These are phyloP conservation scores for Esox masquinongy DNA, from an alignment of 2,797 vertebrate genomes.

Conservation along the genomic window DNA sequence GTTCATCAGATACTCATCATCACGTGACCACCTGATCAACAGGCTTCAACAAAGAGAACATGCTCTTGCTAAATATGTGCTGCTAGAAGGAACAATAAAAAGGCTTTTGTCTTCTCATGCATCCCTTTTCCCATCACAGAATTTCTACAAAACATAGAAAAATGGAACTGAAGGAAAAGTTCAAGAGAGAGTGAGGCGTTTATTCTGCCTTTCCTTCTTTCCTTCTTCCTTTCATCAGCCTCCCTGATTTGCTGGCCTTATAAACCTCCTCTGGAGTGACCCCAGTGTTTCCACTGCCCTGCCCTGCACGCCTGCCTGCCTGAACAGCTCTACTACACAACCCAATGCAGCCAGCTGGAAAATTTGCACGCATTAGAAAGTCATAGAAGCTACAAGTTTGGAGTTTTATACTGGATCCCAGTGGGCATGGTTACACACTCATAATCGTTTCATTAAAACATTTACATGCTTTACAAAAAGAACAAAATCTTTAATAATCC, in stretches of 20 bases:
- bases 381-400: background rate
- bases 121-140: background rate
- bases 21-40: background rate
- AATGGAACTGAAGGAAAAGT: constrained; percentile 7
- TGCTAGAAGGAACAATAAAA: background rate
- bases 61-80: background rate
- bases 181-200: background rate
- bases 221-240: background rate
- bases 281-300: background rate
- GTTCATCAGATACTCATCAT: background rate
- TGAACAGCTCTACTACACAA: background rate
- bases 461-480: too few relatives aligned
- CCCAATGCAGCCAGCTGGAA: background rate
- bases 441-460: too few relatives aligned
- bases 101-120: background rate
- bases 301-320: background rate
- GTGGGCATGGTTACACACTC: too few relatives aligned
- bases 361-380: background rate
- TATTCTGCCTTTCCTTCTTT: background rate
- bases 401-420: background rate
- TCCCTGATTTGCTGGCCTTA: background rate
- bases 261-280: background rate
- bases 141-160: background rate
- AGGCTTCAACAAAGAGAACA: background rate
- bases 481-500: too few relatives aligned